phyloP scores from a whole-genome alignment of 2,797 vertebrate species.

The Platalea minor region DNA sequence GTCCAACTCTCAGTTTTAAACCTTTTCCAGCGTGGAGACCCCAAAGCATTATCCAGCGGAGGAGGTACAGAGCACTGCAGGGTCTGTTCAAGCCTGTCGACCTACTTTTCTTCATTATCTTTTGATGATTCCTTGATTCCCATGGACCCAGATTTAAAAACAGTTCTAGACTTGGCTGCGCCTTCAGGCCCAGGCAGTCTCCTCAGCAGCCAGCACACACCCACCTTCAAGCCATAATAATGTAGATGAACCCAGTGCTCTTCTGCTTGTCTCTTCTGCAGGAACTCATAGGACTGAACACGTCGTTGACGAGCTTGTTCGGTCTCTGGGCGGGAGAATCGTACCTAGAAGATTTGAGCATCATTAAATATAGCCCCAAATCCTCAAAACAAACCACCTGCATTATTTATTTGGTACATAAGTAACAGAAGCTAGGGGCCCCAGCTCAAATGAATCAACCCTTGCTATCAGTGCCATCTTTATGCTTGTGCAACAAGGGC shows the following conservation, averaged over 20 bases:
- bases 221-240: slow-evolving; percentile 86
- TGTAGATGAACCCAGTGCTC: slow-evolving; percentile 94
- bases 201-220: not conserved
- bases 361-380: not conserved
- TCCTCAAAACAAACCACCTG: not conserved
- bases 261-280: slow-evolving; percentile 96
- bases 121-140: not conserved
- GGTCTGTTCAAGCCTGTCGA: not conserved
- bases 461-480: not conserved
- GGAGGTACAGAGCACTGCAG: not conserved
- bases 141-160: not conserved
- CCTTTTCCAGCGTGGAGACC: not conserved
- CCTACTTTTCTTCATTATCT: not conserved
- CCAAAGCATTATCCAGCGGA: not conserved
- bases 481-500: not conserved
- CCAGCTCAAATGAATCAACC: not conserved
- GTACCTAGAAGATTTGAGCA: slow-evolving; percentile 76
- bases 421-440: not conserved
- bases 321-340: slow-evolving; percentile 92
- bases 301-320: slow-evolving; percentile 95
- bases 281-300: slow-evolving; percentile 94
- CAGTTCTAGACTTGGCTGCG: not conserved
- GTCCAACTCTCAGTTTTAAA: not conserved
- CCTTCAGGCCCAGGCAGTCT: not conserved
- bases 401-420: not conserved